Conservation (phyloP, 2,888 invertebrate genomes). For the Encarsia formosa region DNA sequence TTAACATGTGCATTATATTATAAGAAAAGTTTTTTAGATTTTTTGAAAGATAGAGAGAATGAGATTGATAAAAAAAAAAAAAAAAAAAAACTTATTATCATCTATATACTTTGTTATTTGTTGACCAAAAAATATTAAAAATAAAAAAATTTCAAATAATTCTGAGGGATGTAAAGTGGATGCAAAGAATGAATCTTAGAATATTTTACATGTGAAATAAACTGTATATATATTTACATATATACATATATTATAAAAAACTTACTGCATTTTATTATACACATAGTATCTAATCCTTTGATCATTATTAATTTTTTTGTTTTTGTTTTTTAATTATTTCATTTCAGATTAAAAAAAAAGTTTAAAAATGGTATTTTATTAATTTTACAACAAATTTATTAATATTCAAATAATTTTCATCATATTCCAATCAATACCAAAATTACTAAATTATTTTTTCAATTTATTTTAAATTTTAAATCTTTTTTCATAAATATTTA, state of each 20-base stretch:
- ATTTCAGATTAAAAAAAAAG: too few relatives aligned
- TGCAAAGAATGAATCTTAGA: constrained; percentile 30
- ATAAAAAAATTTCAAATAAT: constrained; percentile 12
- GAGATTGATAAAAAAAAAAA: constrained; percentile 13
- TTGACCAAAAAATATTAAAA: constrained; percentile 27
- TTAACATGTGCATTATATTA: constrained; percentile 14
- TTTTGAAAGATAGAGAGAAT: constrained; percentile 15
- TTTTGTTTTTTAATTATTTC: too few relatives aligned
- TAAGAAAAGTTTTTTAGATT: constrained; percentile 22
- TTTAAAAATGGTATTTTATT: too few relatives aligned
- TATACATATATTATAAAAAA: constrained; percentile 27
- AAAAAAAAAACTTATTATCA: constrained; percentile 32
- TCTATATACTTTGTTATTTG: constrained; percentile 32
- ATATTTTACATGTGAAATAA: constrained; percentile 48
- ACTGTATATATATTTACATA: constrained; percentile 42
- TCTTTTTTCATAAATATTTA: too few relatives aligned
- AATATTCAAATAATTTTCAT: too few relatives aligned
- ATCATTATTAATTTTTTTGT: too few relatives aligned
- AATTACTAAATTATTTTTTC: too few relatives aligned
- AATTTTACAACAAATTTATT: too few relatives aligned
- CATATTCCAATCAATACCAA: too few relatives aligned
- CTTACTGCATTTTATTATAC: constrained; percentile 5
- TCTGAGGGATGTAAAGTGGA: constrained; percentile 16
- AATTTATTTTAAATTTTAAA: too few relatives aligned
- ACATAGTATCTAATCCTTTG: too few relatives aligned